Evolutionary conservation across 2,797 vertebrate genomes (phyloP).

Genomic region (Sebastes minor): DNA sequence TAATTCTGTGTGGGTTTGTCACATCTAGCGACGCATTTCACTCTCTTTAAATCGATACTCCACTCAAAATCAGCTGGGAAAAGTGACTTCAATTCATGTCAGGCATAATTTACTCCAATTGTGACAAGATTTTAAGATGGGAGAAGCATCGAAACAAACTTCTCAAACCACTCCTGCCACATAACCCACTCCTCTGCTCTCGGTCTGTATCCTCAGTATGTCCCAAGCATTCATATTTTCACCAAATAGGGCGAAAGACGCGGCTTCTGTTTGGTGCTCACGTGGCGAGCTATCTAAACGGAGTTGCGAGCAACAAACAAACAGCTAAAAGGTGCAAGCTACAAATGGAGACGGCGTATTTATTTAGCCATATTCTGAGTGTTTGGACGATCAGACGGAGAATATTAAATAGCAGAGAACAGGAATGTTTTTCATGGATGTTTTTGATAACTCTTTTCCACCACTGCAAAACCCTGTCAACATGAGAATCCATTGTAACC

Average conservation of each 20-base stretch:
- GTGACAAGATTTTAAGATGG: not conserved
- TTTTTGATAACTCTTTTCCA: not conserved
- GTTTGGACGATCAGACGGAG: not conserved
- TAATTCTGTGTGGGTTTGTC: not conserved
- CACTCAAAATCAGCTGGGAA: not conserved
- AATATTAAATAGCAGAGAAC: not conserved
- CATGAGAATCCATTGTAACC: not conserved
- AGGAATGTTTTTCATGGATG: not conserved
- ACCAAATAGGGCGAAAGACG: conserved; percentile 36
- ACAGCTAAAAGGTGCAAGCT: not conserved
- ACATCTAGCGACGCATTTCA: not conserved
- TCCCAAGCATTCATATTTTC: conserved; percentile 34
- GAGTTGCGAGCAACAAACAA: conserved; percentile 22
- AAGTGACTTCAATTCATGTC: not conserved
- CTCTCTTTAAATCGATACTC: not conserved
- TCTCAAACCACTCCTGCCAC: not conserved
- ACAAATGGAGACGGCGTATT: not conserved
- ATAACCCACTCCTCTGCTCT: not conserved
- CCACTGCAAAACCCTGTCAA: not conserved
- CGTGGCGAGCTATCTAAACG: not conserved
- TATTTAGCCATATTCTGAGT: not conserved
- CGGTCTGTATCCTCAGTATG: not conserved
- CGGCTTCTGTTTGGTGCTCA: conserved; percentile 18
- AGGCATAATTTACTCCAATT: not conserved
- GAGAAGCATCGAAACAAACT: not conserved